Evolutionary conservation across 64 coral and sea anemone genomes (phyloP), one percentile per base, ranked within the genome.

Genomic region (Stichodactyla mertensii): DNA sequence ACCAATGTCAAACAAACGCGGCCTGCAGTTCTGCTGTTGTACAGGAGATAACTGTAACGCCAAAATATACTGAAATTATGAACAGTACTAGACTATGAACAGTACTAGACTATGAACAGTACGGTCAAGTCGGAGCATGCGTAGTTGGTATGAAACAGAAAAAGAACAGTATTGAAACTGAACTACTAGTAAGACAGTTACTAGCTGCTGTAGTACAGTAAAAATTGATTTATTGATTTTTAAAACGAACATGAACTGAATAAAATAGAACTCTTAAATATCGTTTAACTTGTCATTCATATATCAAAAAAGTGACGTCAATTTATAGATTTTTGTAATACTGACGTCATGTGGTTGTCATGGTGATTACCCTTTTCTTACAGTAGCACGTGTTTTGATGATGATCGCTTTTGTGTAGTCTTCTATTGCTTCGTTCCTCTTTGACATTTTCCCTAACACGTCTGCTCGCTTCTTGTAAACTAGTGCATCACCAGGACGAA

Each of bases 371-470:
- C 78, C 78, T 55, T 81, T 53, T 8, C 26, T 53, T 52, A 19
- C 20, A 55, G 78, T 81, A 51, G 62, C 84, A 70, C 90, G 94
- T 1, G 97, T 99, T 64, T 99, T 93, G 67, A 99, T 99, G 16
- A 99, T 84, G 55, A 99, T 99, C 4, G 97, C 97, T 87, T 89
- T 92, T 55, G 88, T 99, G 88, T 99, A 99, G 83, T 99, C 93
- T 36, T 91, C 55, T 52, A 99, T 95, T 1, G 97, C 95, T 2
- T 89, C 95, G 13, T 86, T 87, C 78, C 86, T 88, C 24, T 91
- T 98, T 12, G 92, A 89, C 61, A 85, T 54, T 78, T 88, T 93
- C 4, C 95, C 95, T 70, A 91, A 26, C 0, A 98, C 92, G 27
- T 98, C 95, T 7, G 95, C 95, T 6, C 95, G 84, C 71, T 92